These are phyloP conservation scores for Subacronicta megacephala DNA, from an alignment of 2,888 invertebrate genomes.

Conservation along the genomic window DNA sequence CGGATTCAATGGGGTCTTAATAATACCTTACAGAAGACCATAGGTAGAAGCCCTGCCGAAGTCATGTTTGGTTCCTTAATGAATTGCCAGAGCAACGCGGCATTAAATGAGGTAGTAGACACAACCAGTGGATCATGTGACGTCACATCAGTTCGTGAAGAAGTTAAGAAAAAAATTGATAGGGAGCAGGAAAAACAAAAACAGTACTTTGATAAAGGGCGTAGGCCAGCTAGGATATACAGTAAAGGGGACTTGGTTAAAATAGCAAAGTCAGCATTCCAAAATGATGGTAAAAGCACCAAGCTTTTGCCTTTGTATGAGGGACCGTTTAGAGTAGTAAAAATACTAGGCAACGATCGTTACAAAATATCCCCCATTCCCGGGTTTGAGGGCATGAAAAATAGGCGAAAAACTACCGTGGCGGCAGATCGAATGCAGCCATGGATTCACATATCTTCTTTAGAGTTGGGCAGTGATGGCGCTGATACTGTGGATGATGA, in stretches of 20 bases:
- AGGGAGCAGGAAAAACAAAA: slow-evolving; percentile 34
- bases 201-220: slow-evolving; percentile 28
- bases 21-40: slow-evolving; percentile 12
- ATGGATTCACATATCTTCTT: too few species aligned
- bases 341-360: too few species aligned
- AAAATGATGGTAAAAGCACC: too few species aligned
- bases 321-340: too few species aligned
- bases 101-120: neutral
- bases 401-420: too few species aligned
- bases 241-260: slow-evolving; percentile 42
- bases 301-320: too few species aligned
- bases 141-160: slow-evolving; percentile 26
- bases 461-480: too few species aligned
- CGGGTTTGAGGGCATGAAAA: too few species aligned
- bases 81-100: neutral
- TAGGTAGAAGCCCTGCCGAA: slow-evolving; percentile 3
- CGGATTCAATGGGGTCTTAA: slow-evolving; percentile 19
- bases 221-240: slow-evolving; percentile 32
- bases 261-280: too few species aligned
- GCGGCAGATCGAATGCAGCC: too few species aligned
- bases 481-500: too few species aligned
- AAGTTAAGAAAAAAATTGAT: slow-evolving; percentile 29
- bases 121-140: neutral
- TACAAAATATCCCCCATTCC: too few species aligned
- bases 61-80: slow-evolving; percentile 14